Percentiles rank a stretch among this genome's conserved stretches.
Evolutionary conservation across 30 jellyfish, hydroid and myxozoan species (phyloP).

Genomic region (Sanderia malayensis): DNA sequence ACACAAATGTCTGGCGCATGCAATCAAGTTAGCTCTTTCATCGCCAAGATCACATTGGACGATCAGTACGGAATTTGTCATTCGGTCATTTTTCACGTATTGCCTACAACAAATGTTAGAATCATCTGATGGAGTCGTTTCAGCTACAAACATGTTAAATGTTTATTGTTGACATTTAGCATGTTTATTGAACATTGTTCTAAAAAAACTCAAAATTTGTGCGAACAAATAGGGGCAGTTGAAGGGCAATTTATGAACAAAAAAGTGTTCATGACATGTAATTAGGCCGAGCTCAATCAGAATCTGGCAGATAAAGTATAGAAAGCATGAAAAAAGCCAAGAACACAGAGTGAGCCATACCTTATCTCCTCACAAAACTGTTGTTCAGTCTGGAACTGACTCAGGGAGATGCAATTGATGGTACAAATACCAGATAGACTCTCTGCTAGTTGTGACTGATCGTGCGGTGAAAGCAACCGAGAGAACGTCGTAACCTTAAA

Average conservation of each 20-base stretch:
- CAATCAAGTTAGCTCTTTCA: constrained; percentile 55
- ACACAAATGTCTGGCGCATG: constrained; percentile 70
- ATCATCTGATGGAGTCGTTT: too few species aligned
- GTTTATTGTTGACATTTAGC: too few species aligned
- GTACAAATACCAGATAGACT: constrained; percentile 4
- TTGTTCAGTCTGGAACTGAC: constrained; percentile 79
- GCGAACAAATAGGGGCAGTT: too few species aligned
- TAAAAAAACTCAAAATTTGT: too few species aligned
- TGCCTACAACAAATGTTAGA: constrained; percentile 46
- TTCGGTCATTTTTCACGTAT: constrained; percentile 19
- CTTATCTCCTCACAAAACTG: constrained; percentile 62
- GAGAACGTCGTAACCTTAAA: constrained; percentile 72
- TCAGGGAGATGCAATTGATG: constrained; percentile 47
- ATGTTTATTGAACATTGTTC: too few species aligned
- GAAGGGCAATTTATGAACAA: too few species aligned
- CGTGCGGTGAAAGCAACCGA: constrained; percentile 67
- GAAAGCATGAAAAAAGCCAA: too few species aligned
- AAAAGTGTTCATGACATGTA: too few species aligned
- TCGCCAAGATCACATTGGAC: constrained; percentile 62
- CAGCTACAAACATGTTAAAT: too few species aligned
- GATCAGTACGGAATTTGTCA: constrained; percentile 22
- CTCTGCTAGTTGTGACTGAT: constrained; percentile 14
- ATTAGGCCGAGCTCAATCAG: too few species aligned
- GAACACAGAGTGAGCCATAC: too few species aligned
- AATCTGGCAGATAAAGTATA: too few species aligned